Evolutionary conservation across 2,797 vertebrate genomes (phyloP).

Genomic region (Heliangelus exortis): DNA sequence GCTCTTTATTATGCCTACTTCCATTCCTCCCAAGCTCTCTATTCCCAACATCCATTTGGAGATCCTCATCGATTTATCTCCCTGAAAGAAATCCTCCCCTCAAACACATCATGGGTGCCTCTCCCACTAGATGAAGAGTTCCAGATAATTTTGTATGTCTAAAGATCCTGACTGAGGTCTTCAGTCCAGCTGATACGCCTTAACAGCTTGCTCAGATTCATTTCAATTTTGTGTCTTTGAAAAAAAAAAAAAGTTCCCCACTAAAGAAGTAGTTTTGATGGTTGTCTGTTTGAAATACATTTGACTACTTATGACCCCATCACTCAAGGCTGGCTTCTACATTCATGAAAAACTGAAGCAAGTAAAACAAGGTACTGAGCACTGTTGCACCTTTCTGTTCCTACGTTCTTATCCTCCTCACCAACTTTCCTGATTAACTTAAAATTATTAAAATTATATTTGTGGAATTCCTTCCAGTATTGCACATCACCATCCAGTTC

Average conservation of each 20-base stretch:
- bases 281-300: not conserved
- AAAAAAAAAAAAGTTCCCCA: not conserved
- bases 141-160: not conserved
- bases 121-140: not conserved
- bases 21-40: not conserved
- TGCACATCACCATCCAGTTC: not conserved
- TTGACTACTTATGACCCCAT: not conserved
- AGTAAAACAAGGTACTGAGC: not conserved
- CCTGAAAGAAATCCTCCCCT: not conserved
- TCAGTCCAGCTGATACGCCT: not conserved
- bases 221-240: not conserved
- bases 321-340: not conserved
- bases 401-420: not conserved
- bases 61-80: not conserved
- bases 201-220: not conserved
- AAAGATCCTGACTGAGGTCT: not conserved
- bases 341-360: not conserved
- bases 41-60: not conserved
- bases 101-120: not conserved
- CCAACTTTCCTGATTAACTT: not conserved
- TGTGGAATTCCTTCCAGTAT: not conserved
- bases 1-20: not conserved
- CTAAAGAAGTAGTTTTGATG: not conserved
- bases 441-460: too few relatives aligned
- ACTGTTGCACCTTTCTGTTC: accelerated